Conservation (phyloP, 2,113 vertebrate species). For the Chamaea fasciata region DNA sequence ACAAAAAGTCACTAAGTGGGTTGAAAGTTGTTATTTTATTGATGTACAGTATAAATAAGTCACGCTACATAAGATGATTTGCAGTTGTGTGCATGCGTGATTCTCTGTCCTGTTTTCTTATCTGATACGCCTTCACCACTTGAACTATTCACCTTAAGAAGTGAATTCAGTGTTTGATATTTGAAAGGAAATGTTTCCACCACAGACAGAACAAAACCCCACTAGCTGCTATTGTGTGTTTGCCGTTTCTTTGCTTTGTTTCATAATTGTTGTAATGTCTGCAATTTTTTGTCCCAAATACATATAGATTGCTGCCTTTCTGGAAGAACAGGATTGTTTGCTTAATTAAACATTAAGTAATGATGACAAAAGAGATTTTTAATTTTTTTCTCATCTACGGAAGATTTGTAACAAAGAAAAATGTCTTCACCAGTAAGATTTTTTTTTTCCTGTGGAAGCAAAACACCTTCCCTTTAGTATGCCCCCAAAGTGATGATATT, state of each 20-base stretch:
- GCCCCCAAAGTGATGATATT: not conserved
- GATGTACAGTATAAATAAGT: conserved; percentile 50
- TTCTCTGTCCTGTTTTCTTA: not conserved
- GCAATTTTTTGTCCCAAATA: not conserved
- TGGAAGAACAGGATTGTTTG: not conserved
- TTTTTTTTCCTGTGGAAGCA: not conserved
- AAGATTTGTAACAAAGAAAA: not conserved
- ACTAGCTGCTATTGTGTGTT: not conserved
- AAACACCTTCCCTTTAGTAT: not conserved
- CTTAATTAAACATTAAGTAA: not conserved
- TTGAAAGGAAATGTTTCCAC: not conserved
- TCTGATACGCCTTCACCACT: not conserved
- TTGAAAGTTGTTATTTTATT: conserved; percentile 56
- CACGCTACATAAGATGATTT: conserved; percentile 20
- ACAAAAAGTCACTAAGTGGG: conserved; percentile 20
- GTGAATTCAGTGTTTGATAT: not conserved
- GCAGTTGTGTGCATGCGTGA: not conserved
- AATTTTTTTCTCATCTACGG: not conserved
- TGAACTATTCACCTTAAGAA: conserved; percentile 49
- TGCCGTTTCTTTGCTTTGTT: not conserved
- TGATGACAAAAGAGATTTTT: not conserved
- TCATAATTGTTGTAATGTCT: not conserved
- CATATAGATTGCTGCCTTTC: not conserved
- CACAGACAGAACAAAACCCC: not conserved
- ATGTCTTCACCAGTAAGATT: not conserved